Base-by-base conservation (phyloP, 2,797 vertebrate species). In the Gorsachius magnificus region DNA sequence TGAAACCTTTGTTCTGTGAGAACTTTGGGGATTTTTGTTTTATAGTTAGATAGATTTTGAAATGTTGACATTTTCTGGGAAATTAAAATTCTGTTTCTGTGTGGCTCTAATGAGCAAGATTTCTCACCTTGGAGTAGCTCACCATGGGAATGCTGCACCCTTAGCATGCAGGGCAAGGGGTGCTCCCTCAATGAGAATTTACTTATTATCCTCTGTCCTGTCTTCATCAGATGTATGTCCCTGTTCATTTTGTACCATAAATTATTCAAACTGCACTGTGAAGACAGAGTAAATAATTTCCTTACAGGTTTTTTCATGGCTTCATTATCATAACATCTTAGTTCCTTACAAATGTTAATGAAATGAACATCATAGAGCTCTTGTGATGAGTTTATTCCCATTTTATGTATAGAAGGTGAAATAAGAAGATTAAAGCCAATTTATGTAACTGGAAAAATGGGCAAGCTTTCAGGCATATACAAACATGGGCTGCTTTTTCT, bases 321-420 rank as follows among this genome's bases (percentile, higher is more conserved):
- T 82, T 26, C 82, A 41, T 88, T 92, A 90, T 83, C 64, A 6
- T 80, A 87, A 58, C 72, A 75, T 94, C 87, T 93, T 87, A 45
- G n/a, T 83, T 94, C 54, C 74, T 91, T 75, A 87, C 76, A 93
- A 68, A 69, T 35, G 31, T 75, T 95, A 91, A 93, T 91, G 53
- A 95, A 84, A 70, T 43, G 43, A 96, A 86, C 65, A 92, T 93
- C 82, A 66, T 33, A 86, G 72, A 78, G 51, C 50, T 82, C 86
- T 90, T 92, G 57, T 83, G 90, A 75, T 65, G 66, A 81, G 31
- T 85, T 92, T 94, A 83, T 94, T 95, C 63, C 35, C 61, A 56
- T 79, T 95, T 89, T 96, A 86, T 64, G 28, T 71, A 56, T 76
- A 79, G 51, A 56, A 94, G 94, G 65, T 76, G 29, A 91, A 94